Evolutionary conservation across 2,797 vertebrate genomes (phyloP).

Genomic region (Xenentodon cancila): DNA sequence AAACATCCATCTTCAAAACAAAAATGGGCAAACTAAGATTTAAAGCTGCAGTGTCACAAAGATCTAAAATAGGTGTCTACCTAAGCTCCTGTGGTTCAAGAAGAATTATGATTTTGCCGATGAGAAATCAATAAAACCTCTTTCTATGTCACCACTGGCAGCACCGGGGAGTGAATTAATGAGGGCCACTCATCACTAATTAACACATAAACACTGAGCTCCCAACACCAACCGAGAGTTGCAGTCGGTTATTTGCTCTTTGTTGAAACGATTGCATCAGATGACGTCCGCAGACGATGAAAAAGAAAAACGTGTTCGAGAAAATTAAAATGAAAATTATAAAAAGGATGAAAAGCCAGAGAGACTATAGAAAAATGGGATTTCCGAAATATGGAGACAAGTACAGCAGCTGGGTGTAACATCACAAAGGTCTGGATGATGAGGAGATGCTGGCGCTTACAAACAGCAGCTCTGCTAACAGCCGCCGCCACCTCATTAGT

Average conservation of each 20-base stretch:
- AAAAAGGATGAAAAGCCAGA: background rate
- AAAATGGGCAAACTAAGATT: conserved; percentile 20
- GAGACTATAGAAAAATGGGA: background rate
- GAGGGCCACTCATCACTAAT: conserved; percentile 58
- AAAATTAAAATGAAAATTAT: background rate
- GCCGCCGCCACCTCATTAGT: conserved; percentile 73
- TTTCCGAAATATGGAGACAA: conserved; percentile 36
- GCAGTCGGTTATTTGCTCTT: conserved; percentile 21
- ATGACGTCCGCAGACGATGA: conserved; percentile 6
- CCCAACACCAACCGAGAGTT: conserved; percentile 19
- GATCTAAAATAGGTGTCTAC: conserved; percentile 34
- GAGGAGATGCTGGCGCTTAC: conserved; percentile 54
- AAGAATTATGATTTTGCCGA: conserved; percentile 41
- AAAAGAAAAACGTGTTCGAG: background rate
- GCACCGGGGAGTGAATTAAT: conserved; percentile 39
- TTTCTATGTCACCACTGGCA: conserved; percentile 22
- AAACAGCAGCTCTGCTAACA: conserved; percentile 59
- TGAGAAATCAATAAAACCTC: conserved; percentile 49
- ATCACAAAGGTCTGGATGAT: conserved; percentile 66
- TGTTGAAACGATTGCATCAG: conserved; percentile 15
- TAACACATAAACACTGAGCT: conserved; percentile 58
- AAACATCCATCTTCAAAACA: conserved; percentile 24
- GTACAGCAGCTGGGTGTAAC: conserved; percentile 31
- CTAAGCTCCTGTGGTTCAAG: conserved; percentile 22
- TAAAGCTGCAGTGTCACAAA: conserved; percentile 39